Evolutionary conservation across 2,888 invertebrate species (phyloP).

Genomic region (Orchesella flavescens): DNA sequence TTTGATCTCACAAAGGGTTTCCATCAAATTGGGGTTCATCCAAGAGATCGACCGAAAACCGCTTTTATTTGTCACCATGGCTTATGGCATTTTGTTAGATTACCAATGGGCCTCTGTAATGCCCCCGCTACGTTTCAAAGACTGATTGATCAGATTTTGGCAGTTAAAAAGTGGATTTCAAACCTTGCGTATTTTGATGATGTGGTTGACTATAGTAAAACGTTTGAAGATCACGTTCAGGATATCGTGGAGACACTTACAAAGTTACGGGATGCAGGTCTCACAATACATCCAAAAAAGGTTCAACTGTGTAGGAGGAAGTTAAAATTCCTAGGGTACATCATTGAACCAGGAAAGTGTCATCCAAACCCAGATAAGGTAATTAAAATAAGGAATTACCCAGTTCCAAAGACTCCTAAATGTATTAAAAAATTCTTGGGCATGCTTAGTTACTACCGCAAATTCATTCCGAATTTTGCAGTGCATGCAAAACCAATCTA

Average conservation of each 20-base stretch:
- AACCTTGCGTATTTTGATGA: not conserved
- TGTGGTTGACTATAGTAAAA: not conserved
- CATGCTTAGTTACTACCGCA: no score
- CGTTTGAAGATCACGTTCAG: not conserved
- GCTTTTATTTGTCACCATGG: slow-evolving; percentile 11
- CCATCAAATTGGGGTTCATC: not conserved
- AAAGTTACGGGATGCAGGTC: not conserved
- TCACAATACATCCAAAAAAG: no score
- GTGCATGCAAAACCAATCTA: not conserved
- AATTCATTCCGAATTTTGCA: no score
- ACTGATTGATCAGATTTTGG: not conserved
- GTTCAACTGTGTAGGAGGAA: not conserved
- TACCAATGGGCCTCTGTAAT: no score
- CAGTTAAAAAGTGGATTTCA: not conserved
- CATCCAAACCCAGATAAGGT: not conserved
- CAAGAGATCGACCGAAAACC: not conserved
- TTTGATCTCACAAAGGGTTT: slow-evolving; percentile 17
- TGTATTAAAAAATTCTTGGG: not conserved
- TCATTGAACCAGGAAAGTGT: not conserved
- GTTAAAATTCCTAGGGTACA: not conserved
- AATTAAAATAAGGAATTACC: not conserved
- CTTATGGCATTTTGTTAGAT: not conserved
- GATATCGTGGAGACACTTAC: not conserved
- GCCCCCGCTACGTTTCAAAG: not conserved
- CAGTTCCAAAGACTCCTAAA: not conserved